Evolutionary conservation across 2,797 vertebrate genomes (phyloP).

Genomic region (Sebastes trivittatus): DNA sequence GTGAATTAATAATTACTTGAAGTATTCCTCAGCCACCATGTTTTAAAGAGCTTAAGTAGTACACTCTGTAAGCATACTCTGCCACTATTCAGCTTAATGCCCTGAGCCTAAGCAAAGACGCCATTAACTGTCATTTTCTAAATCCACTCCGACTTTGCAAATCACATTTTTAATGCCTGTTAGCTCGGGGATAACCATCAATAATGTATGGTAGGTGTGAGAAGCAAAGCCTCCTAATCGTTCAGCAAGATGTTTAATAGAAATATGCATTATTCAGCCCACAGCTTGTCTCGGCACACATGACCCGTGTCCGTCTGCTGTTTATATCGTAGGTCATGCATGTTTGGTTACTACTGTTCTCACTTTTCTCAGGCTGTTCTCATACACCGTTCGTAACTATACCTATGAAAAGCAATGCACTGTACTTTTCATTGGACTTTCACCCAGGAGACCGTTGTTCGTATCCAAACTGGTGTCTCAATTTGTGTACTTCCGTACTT

Average conservation of each 20-base stretch:
- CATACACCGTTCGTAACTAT: too few relatives aligned
- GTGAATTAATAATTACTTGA: constrained; percentile 20
- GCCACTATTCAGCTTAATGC: constrained; percentile 24
- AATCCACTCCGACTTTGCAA: constrained; percentile 25
- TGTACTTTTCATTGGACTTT: too few relatives aligned
- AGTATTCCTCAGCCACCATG: neutral
- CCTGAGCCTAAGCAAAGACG: constrained; percentile 26
- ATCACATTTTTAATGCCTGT: constrained; percentile 33
- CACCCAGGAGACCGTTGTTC: too few relatives aligned
- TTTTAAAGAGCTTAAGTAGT: constrained; percentile 17
- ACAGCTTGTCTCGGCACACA: constrained; percentile 27
- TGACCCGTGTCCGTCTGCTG: constrained; percentile 17
- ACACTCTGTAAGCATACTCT: neutral
- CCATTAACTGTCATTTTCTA: constrained; percentile 41
- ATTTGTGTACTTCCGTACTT: neutral
- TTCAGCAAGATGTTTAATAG: constrained; percentile 54
- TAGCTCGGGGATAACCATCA: constrained; percentile 30
- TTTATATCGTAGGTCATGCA: constrained; percentile 41
- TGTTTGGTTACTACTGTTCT: constrained; percentile 44
- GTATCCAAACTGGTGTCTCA: too few relatives aligned
- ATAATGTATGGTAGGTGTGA: constrained; percentile 55
- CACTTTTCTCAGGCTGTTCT: neutral
- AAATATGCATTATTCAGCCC: constrained; percentile 68
- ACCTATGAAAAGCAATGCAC: too few relatives aligned
- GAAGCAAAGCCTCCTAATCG: constrained; percentile 10